phyloP scores from a whole-genome alignment of 2,113 vertebrate genomes.

The Sylvia atricapilla region DNA sequence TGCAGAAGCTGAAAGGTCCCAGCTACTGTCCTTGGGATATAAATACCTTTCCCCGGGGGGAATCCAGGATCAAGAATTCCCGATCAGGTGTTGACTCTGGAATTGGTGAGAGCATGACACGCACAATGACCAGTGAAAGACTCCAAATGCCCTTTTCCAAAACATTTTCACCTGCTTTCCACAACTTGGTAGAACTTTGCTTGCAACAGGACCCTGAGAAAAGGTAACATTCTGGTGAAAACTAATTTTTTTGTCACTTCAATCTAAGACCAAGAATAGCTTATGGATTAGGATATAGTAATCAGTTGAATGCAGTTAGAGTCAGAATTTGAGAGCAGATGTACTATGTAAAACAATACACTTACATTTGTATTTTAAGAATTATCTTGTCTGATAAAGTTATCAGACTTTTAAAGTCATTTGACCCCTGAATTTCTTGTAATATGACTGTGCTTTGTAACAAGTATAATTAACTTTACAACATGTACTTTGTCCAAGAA shows the following conservation, averaged over 20 bases:
- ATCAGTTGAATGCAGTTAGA: not conserved
- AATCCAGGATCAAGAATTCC: constrained; percentile 89
- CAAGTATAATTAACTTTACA: not conserved
- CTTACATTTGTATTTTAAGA: not conserved
- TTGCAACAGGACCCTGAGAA: constrained; percentile 92
- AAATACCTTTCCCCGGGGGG: constrained; percentile 79
- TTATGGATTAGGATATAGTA: not conserved
- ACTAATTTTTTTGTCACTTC: not conserved
- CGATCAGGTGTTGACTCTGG: constrained; percentile 92
- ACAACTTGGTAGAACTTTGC: constrained; percentile 91
- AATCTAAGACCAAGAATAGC: not conserved
- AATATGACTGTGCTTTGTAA: not conserved
- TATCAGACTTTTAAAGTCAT: not conserved
- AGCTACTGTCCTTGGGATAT: constrained; percentile 83
- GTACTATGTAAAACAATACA: not conserved
- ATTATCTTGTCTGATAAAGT: not conserved
- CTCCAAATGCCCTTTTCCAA: constrained; percentile 85
- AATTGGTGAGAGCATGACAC: constrained; percentile 90
- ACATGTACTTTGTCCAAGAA: not conserved
- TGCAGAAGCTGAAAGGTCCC: constrained; percentile 93
- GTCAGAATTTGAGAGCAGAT: not conserved
- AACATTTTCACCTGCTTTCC: constrained; percentile 90
- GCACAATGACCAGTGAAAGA: constrained; percentile 82
- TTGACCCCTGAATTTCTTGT: not conserved
- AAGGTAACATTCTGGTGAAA: constrained; percentile 68